These are phyloP conservation scores for Cyprinodon tularosa DNA, from an alignment of 2,113 vertebrate species.

Conservation along the genomic window DNA sequence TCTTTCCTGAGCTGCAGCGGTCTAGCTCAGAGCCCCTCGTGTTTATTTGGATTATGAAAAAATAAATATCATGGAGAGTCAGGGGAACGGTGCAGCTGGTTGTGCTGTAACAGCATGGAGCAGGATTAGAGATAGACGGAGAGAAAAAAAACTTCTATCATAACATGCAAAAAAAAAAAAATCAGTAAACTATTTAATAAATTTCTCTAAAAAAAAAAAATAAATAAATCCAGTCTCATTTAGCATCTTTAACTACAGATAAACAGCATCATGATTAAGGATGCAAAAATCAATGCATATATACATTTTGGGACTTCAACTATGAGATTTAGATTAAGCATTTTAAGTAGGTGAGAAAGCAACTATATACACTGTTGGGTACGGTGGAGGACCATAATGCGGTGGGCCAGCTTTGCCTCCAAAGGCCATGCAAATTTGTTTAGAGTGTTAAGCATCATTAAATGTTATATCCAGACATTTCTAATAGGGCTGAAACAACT, in stretches of 20 bases:
- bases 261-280: no score
- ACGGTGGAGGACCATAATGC: no score
- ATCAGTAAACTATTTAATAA: neutral
- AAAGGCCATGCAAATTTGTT: no score
- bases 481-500: no score
- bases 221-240: neutral
- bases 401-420: no score
- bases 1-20: constrained; percentile 2
- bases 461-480: neutral
- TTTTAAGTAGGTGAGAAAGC: neutral
- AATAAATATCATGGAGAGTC: constrained; percentile 63
- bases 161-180: constrained; percentile 3
- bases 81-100: constrained; percentile 31
- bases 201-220: neutral
- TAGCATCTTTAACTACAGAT: neutral
- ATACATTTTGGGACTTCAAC: neutral
- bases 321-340: neutral
- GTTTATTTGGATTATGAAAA: constrained; percentile 66
- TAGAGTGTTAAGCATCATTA: neutral
- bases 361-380: neutral
- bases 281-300: no score
- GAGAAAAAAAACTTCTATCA: constrained; percentile 21
- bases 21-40: constrained; percentile 31
- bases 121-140: constrained; percentile 47
- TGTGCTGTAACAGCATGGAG: constrained; percentile 51